A percentile compares a stretch with the other conserved stretches of the same genome.
phyloP scores from a whole-genome alignment of 2,888 invertebrate species.

The Andrena trimmerana region DNA sequence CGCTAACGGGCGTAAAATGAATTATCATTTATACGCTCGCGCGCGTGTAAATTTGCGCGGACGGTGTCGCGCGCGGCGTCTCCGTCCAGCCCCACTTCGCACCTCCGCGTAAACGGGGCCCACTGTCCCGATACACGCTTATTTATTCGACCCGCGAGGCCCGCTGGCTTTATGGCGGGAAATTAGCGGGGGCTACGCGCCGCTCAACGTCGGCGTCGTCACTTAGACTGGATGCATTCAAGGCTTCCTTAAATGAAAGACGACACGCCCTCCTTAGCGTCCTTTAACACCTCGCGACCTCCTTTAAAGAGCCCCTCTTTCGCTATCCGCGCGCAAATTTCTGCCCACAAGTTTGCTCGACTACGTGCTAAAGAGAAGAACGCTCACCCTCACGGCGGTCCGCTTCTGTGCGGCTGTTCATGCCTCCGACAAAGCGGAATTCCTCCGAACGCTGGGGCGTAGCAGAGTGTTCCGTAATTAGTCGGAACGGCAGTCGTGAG shows the following conservation, averaged over 20 bases:
- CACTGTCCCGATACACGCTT: conserved; percentile 76
- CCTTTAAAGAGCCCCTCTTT: conserved; percentile 70
- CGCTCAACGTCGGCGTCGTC: conserved; percentile 76
- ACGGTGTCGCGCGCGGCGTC: conserved; percentile 58
- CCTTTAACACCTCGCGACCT: conserved; percentile 80
- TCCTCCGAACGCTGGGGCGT: too few relatives aligned
- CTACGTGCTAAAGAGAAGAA: conserved; percentile 56
- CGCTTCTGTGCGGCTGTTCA: conserved; percentile 11
- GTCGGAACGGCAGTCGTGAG: too few relatives aligned
- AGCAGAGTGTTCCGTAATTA: too few relatives aligned
- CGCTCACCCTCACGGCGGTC: conserved; percentile 1
- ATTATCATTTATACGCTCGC: conserved; percentile 75
- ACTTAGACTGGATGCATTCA: conserved; percentile 81
- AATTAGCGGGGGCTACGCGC: conserved; percentile 79
- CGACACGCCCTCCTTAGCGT: conserved; percentile 83
- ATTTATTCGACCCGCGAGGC: conserved; percentile 79
- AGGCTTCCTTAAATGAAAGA: conserved; percentile 71
- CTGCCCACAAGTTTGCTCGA: background rate
- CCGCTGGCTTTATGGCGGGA: conserved; percentile 80
- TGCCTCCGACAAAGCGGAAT: conserved; percentile 6
- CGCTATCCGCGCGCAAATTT: conserved; percentile 34
- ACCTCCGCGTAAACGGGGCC: conserved; percentile 76
- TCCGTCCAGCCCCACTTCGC: conserved; percentile 75
- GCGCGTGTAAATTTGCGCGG: conserved; percentile 77
- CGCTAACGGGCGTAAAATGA: conserved; percentile 75